These are phyloP conservation scores for Athene noctua DNA, from an alignment of 2,113 vertebrate genomes.

Conservation along the genomic window DNA sequence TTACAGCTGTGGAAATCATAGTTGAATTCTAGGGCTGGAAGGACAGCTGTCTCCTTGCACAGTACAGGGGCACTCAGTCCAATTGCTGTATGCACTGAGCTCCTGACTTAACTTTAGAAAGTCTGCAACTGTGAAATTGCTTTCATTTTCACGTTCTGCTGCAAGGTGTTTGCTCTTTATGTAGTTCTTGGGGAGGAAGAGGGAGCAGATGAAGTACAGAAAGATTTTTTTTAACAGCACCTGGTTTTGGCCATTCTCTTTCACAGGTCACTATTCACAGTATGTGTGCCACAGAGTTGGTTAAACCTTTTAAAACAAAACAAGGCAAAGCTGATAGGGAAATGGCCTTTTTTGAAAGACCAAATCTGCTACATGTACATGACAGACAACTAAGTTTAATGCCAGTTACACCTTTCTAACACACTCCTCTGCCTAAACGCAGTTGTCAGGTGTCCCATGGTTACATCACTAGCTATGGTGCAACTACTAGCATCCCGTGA, in stretches of 20 bases:
- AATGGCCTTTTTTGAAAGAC: background rate
- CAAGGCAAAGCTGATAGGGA: background rate
- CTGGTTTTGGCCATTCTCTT: background rate
- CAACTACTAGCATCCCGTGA: background rate
- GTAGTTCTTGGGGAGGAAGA: background rate
- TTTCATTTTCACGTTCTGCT: background rate
- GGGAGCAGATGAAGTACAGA: background rate
- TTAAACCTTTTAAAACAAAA: background rate
- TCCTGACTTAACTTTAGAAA: background rate
- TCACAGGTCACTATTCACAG: background rate
- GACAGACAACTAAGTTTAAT: background rate
- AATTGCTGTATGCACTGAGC: accelerated
- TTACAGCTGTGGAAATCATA: background rate
- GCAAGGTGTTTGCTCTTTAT: background rate
- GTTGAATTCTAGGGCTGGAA: background rate
- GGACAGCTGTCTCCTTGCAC: background rate
- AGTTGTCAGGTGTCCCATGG: background rate
- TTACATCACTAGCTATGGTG: background rate
- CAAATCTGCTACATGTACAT: background rate
- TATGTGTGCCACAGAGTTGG: background rate
- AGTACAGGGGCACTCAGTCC: background rate
- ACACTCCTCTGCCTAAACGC: background rate
- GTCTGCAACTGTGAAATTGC: slow-evolving; percentile 10
- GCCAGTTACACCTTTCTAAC: background rate
- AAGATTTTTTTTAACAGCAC: background rate